These are phyloP conservation scores for Heteronetta atricapilla DNA, from an alignment of 2,113 vertebrate genomes.

Conservation along the genomic window DNA sequence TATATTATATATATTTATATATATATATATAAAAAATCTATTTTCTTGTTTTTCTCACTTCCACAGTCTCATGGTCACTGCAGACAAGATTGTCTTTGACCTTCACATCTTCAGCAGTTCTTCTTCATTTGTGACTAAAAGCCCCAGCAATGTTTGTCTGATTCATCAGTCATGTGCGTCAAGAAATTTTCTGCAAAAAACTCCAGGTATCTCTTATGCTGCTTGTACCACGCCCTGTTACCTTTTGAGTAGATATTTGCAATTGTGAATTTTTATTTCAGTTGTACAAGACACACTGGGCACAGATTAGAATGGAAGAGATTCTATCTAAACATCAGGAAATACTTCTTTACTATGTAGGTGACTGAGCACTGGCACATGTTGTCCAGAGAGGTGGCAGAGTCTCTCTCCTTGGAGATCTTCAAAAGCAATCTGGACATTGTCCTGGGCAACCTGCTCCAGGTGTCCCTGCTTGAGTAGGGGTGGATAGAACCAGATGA, in stretches of 20 bases:
- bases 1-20: background rate
- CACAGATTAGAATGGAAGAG: background rate
- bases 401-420: background rate
- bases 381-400: background rate
- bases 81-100: background rate
- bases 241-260: background rate
- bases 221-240: background rate
- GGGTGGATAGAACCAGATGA: background rate
- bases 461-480: background rate
- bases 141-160: background rate
- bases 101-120: background rate
- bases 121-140: background rate
- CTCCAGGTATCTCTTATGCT: background rate
- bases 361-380: too few species aligned
- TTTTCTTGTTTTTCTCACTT: background rate
- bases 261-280: background rate
- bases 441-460: background rate
- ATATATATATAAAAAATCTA: background rate
- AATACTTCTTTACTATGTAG: background rate
- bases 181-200: background rate
- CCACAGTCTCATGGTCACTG: background rate
- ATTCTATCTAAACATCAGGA: background rate
- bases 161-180: background rate
- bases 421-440: background rate
- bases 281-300: background rate